Conservation (phyloP, 2,797 vertebrate species). For the Apodemus agrarius region DNA sequence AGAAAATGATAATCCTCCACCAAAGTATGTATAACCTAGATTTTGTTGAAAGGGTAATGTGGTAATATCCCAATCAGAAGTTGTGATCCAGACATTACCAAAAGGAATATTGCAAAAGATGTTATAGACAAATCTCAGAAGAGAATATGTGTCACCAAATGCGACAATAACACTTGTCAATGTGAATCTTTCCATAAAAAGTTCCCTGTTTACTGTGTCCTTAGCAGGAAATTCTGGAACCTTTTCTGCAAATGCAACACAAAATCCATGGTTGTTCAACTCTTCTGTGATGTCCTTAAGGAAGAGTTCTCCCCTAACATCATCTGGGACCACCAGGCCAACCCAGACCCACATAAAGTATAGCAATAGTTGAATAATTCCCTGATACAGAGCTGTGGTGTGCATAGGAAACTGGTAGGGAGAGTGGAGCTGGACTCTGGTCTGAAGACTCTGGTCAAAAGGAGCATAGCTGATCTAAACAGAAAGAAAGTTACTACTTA, state of each 20-base stretch:
- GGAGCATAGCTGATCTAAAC: too few relatives aligned
- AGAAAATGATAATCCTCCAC: too few relatives aligned
- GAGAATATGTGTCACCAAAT: too few relatives aligned
- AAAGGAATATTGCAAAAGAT: too few relatives aligned
- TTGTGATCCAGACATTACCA: too few relatives aligned
- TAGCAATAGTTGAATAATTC: not conserved
- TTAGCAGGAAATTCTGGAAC: not conserved
- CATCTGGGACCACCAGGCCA: not conserved
- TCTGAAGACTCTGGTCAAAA: too few relatives aligned
- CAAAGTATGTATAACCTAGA: too few relatives aligned
- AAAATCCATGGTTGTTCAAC: not conserved
- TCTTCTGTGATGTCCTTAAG: not conserved
- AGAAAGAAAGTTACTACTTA: too few relatives aligned
- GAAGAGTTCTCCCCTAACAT: not conserved
- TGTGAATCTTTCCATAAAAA: not conserved
- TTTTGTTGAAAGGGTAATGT: too few relatives aligned
- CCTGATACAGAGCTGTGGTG: not conserved
- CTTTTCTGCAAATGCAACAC: not conserved
- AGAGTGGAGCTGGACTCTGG: too few relatives aligned
- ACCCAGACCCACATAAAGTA: constrained; percentile 15
- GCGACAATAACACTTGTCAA: not conserved
- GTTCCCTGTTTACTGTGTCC: accelerated
- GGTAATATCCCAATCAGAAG: too few relatives aligned
- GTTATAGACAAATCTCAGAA: too few relatives aligned
- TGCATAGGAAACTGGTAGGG: not conserved